Base-by-base conservation (phyloP, 2,797 vertebrate genomes). In the Melanogrammus aeglefinus region DNA sequence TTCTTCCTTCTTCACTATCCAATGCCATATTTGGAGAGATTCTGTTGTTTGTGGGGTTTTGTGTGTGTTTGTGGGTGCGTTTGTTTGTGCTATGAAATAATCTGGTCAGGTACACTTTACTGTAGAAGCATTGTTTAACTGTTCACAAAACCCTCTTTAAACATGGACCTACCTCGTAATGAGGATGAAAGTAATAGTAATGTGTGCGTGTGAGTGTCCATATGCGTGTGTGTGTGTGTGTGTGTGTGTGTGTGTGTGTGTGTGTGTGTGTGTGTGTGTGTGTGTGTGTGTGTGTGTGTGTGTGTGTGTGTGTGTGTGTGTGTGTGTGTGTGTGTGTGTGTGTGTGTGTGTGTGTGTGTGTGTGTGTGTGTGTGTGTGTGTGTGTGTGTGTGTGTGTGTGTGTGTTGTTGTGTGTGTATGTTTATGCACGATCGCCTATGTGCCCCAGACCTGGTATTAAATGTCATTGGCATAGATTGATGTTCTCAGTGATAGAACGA, bases 381-480 rank as follows among this genome's bases (percentile, higher is more conserved):
- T 70, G 27, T 16, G 8, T 70, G 41, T 86, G 76, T 79, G 72
- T 82, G 44, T 69, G 47, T 78, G 81, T 77, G 82, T 36, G 79
- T 27, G 74, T 33, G 24, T 51, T n/a, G n/a, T n/a, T n/a, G 63
- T 44, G 66, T 33, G 73, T 70, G 27, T 16, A 4, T 24, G 44
- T 35, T 18, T 24, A 47, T 73, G 77, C 27, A 29, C 16, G 66
- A 13, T 36, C 16, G 79, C 29, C 35, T 79, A 75, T 80, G 79
- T 74, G 82, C 80, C 69, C 84, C 89, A 87, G 88, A 88, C 89
- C 88, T 85, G 85, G 91, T 92, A 93, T 94, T 94, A 94, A 94
- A 94, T 87, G 93, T 93, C 94, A 94, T 84, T 90, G 90, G 88
- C 14, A 71, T 74, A 91, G 93, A 94, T 93, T 91, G 93, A 94